Percentiles rank a stretch among this genome's conserved stretches.
These are phyloP conservation scores for Reticulitermes lucifugus DNA, from an alignment of 2,888 invertebrate genomes.

Conservation along the genomic window DNA sequence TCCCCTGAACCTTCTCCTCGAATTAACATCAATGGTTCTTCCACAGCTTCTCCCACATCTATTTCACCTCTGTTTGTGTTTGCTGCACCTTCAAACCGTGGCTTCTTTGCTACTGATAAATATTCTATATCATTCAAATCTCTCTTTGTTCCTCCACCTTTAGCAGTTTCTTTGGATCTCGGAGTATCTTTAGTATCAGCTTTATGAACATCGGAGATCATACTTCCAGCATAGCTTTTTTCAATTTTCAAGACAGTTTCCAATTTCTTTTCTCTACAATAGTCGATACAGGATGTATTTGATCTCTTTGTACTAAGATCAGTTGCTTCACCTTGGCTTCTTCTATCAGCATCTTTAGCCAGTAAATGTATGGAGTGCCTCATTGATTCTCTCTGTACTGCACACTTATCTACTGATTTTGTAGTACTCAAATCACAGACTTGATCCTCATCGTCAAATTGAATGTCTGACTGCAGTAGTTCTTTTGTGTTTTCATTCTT, in stretches of 20 bases:
- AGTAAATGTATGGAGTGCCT: slow-evolving; percentile 14
- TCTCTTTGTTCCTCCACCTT: slow-evolving; percentile 33
- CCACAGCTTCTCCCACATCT: slow-evolving; percentile 76
- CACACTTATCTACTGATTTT: not conserved
- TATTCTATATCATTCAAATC: slow-evolving; percentile 27
- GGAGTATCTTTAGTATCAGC: not conserved
- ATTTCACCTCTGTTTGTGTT: not conserved
- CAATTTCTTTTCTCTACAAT: slow-evolving; percentile 6
- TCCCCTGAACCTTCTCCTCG: slow-evolving; percentile 79
- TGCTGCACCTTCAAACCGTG: not conserved
- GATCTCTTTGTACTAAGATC: slow-evolving; percentile 48
- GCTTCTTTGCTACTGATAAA: slow-evolving; percentile 14
- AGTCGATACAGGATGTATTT: slow-evolving; percentile 13
- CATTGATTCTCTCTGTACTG: not conserved
- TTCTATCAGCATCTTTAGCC: not conserved
- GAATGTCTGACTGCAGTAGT: not conserved
- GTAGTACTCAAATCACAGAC: slow-evolving; percentile 34
- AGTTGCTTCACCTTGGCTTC: slow-evolving; percentile 31
- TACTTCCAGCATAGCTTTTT: slow-evolving; percentile 1
- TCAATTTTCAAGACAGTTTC: slow-evolving; percentile 32
- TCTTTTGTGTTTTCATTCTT: not conserved
- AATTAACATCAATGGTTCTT: slow-evolving; percentile 78
- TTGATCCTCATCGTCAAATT: not conserved
- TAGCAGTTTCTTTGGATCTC: not conserved
- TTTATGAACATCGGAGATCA: not conserved